Percentiles rank a stretch among this genome's conserved stretches.
phyloP scores from a whole-genome alignment of 2,888 invertebrate species.

The Cephus pulcher region DNA sequence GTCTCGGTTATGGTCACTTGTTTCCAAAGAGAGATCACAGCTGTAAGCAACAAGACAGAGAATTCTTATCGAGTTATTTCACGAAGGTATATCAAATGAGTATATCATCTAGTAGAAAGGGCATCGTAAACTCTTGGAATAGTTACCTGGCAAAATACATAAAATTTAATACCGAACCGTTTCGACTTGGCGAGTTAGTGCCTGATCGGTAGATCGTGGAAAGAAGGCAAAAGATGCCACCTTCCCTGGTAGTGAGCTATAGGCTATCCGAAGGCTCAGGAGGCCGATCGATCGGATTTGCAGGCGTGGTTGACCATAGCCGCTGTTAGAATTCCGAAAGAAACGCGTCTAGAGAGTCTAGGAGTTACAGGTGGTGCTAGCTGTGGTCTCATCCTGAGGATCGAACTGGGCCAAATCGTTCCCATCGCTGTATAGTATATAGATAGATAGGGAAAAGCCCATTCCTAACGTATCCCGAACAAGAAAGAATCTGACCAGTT shows the following conservation, averaged over 20 bases:
- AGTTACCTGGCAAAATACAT: background rate
- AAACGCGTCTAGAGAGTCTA: background rate
- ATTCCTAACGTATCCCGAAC: background rate
- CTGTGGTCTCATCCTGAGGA: background rate
- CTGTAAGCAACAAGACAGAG: background rate
- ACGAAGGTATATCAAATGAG: background rate
- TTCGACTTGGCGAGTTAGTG: background rate
- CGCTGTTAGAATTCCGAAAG: background rate
- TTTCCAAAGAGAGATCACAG: background rate
- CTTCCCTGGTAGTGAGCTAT: background rate
- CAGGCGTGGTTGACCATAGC: background rate
- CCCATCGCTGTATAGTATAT: background rate
- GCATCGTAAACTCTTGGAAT: background rate
- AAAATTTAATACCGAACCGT: background rate
- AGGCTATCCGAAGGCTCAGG: background rate
- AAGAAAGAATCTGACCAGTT: background rate
- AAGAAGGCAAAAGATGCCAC: background rate
- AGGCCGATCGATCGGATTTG: background rate
- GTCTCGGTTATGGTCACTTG: background rate
- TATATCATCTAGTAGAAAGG: background rate
- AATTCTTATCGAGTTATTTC: background rate
- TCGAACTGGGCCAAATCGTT: background rate
- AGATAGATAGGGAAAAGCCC: background rate
- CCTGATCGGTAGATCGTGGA: background rate
- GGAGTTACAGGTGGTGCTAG: background rate